Conservation (phyloP, 2,797 vertebrate genomes). For the Semotilus atromaculatus region DNA sequence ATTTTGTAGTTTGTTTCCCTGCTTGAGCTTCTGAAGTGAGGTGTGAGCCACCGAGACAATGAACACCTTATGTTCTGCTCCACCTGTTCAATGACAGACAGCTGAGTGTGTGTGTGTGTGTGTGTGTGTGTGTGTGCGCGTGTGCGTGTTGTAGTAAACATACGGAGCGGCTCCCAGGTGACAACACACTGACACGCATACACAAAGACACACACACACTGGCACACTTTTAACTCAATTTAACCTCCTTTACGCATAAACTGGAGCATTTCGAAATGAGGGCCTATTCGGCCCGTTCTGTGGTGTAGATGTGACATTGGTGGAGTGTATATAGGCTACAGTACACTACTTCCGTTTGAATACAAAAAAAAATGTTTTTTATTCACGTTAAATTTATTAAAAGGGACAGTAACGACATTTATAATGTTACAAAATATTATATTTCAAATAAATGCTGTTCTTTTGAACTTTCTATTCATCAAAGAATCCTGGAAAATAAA, state of each 20-base stretch:
- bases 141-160: conserved; percentile 4
- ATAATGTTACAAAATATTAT: background rate
- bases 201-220: background rate
- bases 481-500: too few species aligned
- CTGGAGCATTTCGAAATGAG: conserved; percentile 5
- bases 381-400: background rate
- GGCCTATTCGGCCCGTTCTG: background rate
- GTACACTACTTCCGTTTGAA: background rate
- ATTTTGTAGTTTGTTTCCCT: conserved; percentile 39
- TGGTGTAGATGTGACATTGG: background rate
- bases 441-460: background rate
- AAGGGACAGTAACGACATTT: background rate
- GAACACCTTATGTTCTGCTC: conserved; percentile 61
- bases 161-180: conserved; percentile 21
- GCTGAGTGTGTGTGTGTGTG: conserved; percentile 46
- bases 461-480: background rate
- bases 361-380: too few species aligned
- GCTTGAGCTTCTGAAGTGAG: conserved; percentile 47
- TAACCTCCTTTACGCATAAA: conserved; percentile 13
- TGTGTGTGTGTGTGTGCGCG: conserved; percentile 28
- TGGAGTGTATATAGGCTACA: background rate
- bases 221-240: conserved; percentile 47
- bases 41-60: conserved; percentile 47
- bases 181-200: conserved; percentile 5
- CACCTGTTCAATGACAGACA: conserved; percentile 62